Base-by-base conservation (phyloP, 1,140 invertebrate genomes). In the Drosophila pachea region DNA sequence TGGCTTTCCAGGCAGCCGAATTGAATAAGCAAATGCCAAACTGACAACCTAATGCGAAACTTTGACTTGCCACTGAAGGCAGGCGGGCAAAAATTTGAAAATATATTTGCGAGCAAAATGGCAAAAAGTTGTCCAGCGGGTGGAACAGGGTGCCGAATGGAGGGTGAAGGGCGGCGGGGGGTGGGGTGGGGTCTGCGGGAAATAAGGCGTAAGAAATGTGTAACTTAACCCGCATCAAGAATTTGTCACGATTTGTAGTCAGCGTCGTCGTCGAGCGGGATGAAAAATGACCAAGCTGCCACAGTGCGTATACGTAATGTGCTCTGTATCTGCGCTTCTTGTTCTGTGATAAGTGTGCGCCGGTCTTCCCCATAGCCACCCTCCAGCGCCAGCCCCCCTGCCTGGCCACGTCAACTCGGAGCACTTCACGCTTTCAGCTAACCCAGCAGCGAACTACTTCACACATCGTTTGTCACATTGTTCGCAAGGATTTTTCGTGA, bases 211-310 rank as follows among this genome's bases (percentile, higher is more conserved):
- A 74, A 78, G 76, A 75, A 78, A 73, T 73, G 66, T 79, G 73
- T 86, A 84, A 86, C 70, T 81, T 84, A 84, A 84, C 81, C 81
- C 81, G 81, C 81, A 84, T 84, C 81, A 84, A 74, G 81, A 81
- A 84, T 84, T 84, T 84, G 81, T 84, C 81, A 84, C 81, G 81
- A 84, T 84, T 84, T 84, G 81, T 84, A 84, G 81, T 86, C 81
- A 84, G 74, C 79, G 76, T 83, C 71, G 49, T 74, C 56, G 50
- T 43, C 12, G 40, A 62, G 66, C 74, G 76, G 56, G 59, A 84
- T 84, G 81, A 84, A 84, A 84, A 84, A 84, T 84, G 81, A 84
- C 81, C 81, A 73, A 84, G 74, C 70, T 68, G 62, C 65, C 66
- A 32, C 71, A 68, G 32, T 84, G 78, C 79, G 79, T 83, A 83